Evolutionary conservation across 2,888 invertebrate genomes (phyloP).

Genomic region (Loripinus fragilis): DNA sequence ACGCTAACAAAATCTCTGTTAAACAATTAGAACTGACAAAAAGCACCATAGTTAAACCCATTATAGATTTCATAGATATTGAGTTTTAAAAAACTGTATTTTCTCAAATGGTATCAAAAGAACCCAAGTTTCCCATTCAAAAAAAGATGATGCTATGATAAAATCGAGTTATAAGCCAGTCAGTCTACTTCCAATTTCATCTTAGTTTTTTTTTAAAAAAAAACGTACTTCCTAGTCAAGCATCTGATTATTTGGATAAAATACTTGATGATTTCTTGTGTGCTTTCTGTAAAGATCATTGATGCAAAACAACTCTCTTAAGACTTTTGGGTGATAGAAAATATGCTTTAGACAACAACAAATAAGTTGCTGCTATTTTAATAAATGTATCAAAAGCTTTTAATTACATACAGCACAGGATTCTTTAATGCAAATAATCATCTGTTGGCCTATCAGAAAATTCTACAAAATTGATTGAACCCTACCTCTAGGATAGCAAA

Average conservation of each 20-base stretch:
- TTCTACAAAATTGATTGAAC: background rate
- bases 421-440: background rate
- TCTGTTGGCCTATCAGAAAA: conserved; percentile 24
- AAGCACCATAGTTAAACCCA: no score
- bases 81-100: no score
- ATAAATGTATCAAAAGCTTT: conserved; percentile 1
- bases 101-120: no score
- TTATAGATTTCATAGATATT: no score
- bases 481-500: conserved; percentile 28
- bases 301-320: conserved; percentile 6
- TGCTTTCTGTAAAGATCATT: conserved; percentile 23
- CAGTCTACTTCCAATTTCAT: no score
- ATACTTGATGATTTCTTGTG: conserved; percentile 8
- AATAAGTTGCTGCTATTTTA: background rate
- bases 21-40: no score
- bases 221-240: conserved; percentile 25
- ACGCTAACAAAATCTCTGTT: no score
- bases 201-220: no score
- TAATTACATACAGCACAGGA: conserved; percentile 11
- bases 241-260: conserved; percentile 19
- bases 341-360: conserved; percentile 14
- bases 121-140: no score
- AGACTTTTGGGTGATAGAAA: background rate
- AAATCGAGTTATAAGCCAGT: no score
- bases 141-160: no score